Evolutionary conservation across 1,140 invertebrate genomes (phyloP).

Genomic region (Drosophila ogumai): DNA sequence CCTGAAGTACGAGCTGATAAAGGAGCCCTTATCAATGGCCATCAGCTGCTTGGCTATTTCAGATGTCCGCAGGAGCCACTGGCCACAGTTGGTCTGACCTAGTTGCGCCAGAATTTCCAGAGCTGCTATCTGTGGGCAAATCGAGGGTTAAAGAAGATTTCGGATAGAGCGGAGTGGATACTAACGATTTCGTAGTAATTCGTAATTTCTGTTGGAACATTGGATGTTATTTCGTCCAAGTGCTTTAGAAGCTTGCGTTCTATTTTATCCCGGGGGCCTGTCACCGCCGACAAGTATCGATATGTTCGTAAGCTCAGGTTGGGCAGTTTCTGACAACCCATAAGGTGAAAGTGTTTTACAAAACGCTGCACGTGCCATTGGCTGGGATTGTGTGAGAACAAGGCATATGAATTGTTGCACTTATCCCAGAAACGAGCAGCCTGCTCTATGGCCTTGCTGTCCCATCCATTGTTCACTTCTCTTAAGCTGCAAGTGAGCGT

Average conservation of each 20-base stretch:
- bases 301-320: conserved; percentile 30
- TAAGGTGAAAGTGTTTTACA: conserved; percentile 50
- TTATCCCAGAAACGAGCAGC: conserved; percentile 38
- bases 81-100: neutral
- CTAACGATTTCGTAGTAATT: conserved; percentile 68
- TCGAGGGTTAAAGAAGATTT: neutral
- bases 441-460: neutral
- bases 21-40: neutral
- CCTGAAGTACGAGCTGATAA: conserved; percentile 45
- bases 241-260: conserved; percentile 31
- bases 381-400: conserved; percentile 44
- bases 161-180: neutral
- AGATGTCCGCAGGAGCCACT: conserved; percentile 30
- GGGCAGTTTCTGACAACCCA: conserved; percentile 11
- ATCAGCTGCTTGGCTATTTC: conserved; percentile 25
- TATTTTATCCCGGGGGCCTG: neutral
- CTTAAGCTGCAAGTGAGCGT: conserved; percentile 29
- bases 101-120: conserved; percentile 37
- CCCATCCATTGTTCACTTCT: conserved; percentile 36
- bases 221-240: conserved; percentile 18
- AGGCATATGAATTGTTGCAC: conserved; percentile 54
- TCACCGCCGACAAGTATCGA: conserved; percentile 34
- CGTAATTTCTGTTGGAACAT: conserved; percentile 7
- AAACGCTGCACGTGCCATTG: conserved; percentile 56
- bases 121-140: conserved; percentile 20